A percentile compares a stretch with the other conserved stretches of the same genome.
Conservation (phyloP, 2,888 invertebrate genomes). For the Trypoxylon attenuatum region DNA sequence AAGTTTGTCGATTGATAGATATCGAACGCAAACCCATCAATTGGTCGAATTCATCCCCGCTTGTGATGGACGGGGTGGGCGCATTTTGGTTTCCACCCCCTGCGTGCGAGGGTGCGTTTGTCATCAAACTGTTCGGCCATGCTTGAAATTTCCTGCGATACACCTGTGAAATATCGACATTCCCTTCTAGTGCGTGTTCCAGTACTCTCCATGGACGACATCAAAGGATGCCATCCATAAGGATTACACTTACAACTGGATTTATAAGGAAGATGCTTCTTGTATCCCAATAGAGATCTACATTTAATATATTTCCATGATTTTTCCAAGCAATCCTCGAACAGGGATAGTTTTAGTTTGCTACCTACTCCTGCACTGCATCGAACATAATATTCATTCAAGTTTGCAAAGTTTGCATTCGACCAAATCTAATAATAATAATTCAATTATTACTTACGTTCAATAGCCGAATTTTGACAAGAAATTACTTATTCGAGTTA, state of each 20-base stretch:
- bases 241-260: conserved; percentile 23
- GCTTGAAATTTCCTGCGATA: conserved; percentile 64
- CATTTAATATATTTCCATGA: too few species aligned
- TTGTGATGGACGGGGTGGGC: conserved; percentile 49
- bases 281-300: not conserved
- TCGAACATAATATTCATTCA: too few species aligned
- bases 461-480: too few species aligned
- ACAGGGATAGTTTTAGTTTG: too few species aligned
- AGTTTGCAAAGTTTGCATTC: too few species aligned
- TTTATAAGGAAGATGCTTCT: not conserved
- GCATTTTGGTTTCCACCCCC: conserved; percentile 58
- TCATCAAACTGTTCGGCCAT: conserved; percentile 66
- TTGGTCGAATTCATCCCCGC: conserved; percentile 64
- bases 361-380: too few species aligned
- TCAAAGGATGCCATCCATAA: conserved; percentile 46
- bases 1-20: conserved; percentile 64
- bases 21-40: conserved; percentile 56
- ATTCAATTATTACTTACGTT: not conserved
- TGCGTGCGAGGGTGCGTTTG: conserved; percentile 58
- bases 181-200: conserved; percentile 36
- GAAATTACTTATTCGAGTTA: too few species aligned
- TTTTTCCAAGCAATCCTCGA: too few species aligned
- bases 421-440: not conserved
- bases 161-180: conserved; percentile 60
- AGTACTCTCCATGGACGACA: conserved; percentile 55